phyloP scores from a whole-genome alignment of 2,888 invertebrate species.

The Rotaria sp. region DNA sequence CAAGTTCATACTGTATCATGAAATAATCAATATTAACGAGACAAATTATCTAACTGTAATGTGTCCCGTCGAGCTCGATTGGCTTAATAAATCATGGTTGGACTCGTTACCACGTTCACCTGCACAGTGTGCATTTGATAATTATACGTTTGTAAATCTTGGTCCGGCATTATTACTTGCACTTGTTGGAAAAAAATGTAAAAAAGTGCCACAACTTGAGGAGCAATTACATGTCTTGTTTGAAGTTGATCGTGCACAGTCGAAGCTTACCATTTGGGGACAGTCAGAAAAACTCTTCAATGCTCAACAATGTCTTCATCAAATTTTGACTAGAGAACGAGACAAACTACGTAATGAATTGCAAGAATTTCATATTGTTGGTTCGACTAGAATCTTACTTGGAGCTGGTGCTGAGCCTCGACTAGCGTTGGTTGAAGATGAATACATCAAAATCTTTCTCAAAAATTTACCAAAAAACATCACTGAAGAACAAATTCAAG shows the following conservation, averaged over 20 bases:
- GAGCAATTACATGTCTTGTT: neutral
- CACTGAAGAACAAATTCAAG: neutral
- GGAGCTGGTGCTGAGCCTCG: neutral
- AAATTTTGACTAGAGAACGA: neutral
- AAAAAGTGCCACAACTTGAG: neutral
- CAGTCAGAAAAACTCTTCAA: neutral
- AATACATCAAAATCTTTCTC: neutral
- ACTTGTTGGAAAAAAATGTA: neutral
- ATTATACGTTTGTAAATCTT: neutral
- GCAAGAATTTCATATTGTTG: neutral
- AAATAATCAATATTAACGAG: neutral
- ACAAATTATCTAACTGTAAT: neutral
- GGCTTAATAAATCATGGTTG: neutral
- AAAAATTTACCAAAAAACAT: neutral
- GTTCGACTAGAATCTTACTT: neutral
- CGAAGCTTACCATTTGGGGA: neutral
- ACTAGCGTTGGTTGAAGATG: neutral
- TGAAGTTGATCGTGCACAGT: neutral
- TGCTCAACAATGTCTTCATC: neutral
- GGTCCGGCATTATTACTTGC: neutral
- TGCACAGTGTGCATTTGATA: neutral
- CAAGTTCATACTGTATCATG: neutral
- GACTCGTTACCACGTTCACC: neutral
- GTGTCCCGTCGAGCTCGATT: neutral
- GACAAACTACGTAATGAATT: neutral